Conservation (phyloP, 2,797 vertebrate genomes). For the Pachyuromys duprasi region DNA sequence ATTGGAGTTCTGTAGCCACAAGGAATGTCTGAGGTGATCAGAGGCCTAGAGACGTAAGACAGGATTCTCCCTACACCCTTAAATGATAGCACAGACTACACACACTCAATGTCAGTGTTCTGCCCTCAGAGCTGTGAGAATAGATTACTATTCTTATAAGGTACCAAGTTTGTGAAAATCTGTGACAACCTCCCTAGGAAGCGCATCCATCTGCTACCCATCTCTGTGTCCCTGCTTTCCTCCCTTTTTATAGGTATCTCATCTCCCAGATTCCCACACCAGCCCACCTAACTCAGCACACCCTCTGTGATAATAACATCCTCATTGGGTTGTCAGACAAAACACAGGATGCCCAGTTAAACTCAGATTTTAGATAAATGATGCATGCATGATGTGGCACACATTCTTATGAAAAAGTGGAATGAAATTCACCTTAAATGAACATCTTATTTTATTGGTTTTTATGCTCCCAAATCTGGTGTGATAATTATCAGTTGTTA, state of each 20-base stretch:
- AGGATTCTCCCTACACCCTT: not conserved
- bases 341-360: not conserved
- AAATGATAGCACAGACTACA: not conserved
- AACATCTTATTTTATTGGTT: not conserved
- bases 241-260: not conserved
- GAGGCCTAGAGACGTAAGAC: not conserved
- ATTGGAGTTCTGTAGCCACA: not conserved
- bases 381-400: not conserved
- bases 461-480: not conserved
- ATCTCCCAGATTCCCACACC: too few species aligned
- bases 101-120: not conserved
- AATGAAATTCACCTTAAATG: constrained; percentile 1
- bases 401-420: not conserved
- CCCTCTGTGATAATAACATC: not conserved
- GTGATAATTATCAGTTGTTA: not conserved
- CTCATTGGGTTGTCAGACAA: not conserved
- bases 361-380: not conserved
- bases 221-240: not conserved
- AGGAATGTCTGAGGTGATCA: not conserved
- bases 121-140: not conserved
- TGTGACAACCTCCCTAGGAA: not conserved
- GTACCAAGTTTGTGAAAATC: not conserved
- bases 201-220: not conserved
- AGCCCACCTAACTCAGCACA: not conserved
- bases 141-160: not conserved